Base-by-base conservation (phyloP, 2,113 vertebrate genomes). In the Tauraco erythrolophus region DNA sequence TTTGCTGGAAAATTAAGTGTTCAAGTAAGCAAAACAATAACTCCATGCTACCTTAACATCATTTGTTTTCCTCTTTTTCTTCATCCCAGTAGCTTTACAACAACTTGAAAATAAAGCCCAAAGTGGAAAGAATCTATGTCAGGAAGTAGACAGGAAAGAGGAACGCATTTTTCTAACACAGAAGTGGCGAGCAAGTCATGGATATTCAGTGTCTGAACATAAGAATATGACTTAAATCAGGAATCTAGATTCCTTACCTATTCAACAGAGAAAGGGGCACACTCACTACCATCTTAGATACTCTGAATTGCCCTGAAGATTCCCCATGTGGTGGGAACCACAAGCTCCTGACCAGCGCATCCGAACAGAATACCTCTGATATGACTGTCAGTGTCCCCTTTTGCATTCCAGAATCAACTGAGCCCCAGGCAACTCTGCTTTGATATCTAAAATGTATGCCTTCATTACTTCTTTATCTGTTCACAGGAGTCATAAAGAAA, bases 361-460 rank as follows among this genome's bases (percentile, higher is more conserved):
- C 11, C 25, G 45, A 81, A 83, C 15, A 64, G 14, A 60, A 6
- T 11, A 30, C 14, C 3, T 30, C 30, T 68, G 9, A 2, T 61
- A 35, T 48, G 21, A 39, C 8, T 70, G 15, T 14, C 5, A 65
- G 13, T 37, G 15, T 72, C 6, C 1, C 6, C 13, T 5, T 37
- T 58, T 0, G 0, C 13, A 64, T 46, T 25, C 19, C 33, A 10
- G 41, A 89, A 61, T 7, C 1, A 1, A 18, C 9, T 7, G 2
- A 33, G 43, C 45, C 8, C 8, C 56, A 79, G 41, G 31, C 30
- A 89, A 51, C 4, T 66, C 6, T 60, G 23, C 28, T 51, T 58
- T 58, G 23, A 25, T 56, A 30, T 2, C 27, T 17, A 3, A 31
- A 43, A 84, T 2, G 57, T 84, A 30, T 68, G 17, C 11, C 18